phyloP scores from a whole-genome alignment of 2,797 vertebrate genomes.

The Nyctalus aviator region DNA sequence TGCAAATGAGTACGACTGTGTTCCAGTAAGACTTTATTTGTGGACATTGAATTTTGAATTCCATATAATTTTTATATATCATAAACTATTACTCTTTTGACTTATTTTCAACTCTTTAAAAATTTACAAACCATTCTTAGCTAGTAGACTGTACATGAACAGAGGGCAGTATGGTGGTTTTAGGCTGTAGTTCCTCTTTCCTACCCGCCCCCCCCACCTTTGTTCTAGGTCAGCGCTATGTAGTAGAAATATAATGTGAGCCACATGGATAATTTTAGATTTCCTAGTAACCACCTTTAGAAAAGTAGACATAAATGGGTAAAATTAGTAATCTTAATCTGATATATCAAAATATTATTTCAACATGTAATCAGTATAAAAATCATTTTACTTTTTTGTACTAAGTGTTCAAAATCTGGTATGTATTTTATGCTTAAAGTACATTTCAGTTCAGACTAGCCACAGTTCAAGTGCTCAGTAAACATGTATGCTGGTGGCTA shows the following conservation, averaged over 20 bases:
- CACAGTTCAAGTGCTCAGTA: background rate
- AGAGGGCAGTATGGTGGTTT: background rate
- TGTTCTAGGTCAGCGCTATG: background rate
- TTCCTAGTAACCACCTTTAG: background rate
- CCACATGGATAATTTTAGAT: background rate
- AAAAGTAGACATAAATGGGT: background rate
- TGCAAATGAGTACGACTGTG: background rate
- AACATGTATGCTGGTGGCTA: background rate
- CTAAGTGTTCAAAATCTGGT: background rate
- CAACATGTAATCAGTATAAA: background rate
- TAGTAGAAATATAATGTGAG: background rate
- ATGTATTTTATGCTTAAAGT: background rate
- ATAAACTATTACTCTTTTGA: background rate
- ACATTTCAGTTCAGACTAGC: background rate
- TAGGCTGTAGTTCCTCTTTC: background rate
- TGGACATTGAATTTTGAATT: background rate
- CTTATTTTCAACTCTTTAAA: background rate
- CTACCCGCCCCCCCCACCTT: too few relatives aligned
- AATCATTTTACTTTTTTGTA: background rate
- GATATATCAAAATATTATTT: background rate
- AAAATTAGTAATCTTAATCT: background rate
- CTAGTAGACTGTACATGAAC: background rate
- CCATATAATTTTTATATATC: background rate
- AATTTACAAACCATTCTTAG: background rate
- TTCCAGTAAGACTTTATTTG: background rate